Evolutionary conservation across 2,113 vertebrate species (phyloP), one percentile per base, ranked within the genome.

Genomic region (Eudorcas thomsonii): DNA sequence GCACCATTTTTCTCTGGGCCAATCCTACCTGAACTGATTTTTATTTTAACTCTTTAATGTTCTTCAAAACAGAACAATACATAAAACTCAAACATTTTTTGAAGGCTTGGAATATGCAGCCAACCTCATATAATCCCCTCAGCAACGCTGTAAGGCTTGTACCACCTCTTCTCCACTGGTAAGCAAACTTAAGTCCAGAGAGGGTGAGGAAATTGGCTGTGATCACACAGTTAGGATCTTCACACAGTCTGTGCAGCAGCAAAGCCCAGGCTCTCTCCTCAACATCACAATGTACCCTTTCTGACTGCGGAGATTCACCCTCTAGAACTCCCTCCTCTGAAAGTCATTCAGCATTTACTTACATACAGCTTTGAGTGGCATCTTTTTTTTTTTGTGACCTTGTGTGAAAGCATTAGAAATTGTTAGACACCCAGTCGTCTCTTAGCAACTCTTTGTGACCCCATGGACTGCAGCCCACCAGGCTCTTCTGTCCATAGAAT

Each of bases 41-140:
- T 48, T 71, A 43, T 45, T 48, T 48, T 88, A 84, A 59, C 17
- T 59, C 39, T 48, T 6, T 71, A 50, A 80, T 90, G 9, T 55
- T 91, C 77, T 95, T 95, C 48, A 92, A 94, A 94, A 74, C 19
- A 90, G 77, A 95, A 45, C 28, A 92, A 57, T 88, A 25, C 25
- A 57, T 33, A 43, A 84, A 86, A 25, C 36, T 43, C 86, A 93
- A 77, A 52, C 36, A 50, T 74, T 52, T 57, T 54, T 39, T 57
- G 55, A 96, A 36, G 43, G 26, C 39, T 74, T 96, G 36, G 26
- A 74, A 52, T 45, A 25, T 30, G 43, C 59, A 81, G 14, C 23
- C 6, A 15, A 85, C 17, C 54, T 81, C 54, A 43, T 52, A 7
- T 45, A 84, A 93, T 54, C 60, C n/a, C 86, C 57, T 74, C 4